Conservation (phyloP, 2,888 invertebrate genomes). For the Cetonia aurata region DNA sequence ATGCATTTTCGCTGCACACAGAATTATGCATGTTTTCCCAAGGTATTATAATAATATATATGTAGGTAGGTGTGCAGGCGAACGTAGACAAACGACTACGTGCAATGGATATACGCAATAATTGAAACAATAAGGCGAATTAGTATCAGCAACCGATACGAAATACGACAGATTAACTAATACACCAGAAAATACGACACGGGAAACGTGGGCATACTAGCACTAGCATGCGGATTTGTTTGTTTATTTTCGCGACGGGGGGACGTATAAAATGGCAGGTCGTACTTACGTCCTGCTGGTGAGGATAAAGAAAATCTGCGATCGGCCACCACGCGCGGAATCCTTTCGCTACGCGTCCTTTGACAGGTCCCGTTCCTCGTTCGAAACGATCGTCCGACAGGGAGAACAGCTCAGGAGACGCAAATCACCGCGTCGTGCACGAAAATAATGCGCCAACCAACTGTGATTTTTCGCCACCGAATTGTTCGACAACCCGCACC, state of each 20-base stretch:
- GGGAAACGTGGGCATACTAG: no score
- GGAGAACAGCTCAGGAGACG: slow-evolving; percentile 5
- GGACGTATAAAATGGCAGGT: slow-evolving; percentile 18
- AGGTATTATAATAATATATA: no score
- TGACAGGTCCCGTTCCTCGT: neutral
- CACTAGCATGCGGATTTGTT: neutral
- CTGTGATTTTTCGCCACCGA: slow-evolving; percentile 56
- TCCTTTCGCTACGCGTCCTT: neutral
- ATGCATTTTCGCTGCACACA: slow-evolving; percentile 18
- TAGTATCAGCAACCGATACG: no score
- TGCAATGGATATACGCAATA: no score
- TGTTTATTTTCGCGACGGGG: slow-evolving; percentile 18
- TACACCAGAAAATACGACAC: no score
- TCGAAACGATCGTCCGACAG: no score
- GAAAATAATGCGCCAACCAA: slow-evolving; percentile 16
- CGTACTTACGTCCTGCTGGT: neutral
- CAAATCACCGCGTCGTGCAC: slow-evolving; percentile 19
- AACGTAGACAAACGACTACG: no score
- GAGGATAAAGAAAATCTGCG: slow-evolving; percentile 6
- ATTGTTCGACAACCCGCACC: slow-evolving; percentile 52
- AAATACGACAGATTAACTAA: no score
- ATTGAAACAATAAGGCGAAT: no score
- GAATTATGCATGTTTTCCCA: no score
- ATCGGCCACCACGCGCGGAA: neutral
- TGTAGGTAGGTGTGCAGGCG: no score